Base-by-base conservation (phyloP, 2,113 vertebrate genomes). In the Protomyctophum bolini region DNA sequence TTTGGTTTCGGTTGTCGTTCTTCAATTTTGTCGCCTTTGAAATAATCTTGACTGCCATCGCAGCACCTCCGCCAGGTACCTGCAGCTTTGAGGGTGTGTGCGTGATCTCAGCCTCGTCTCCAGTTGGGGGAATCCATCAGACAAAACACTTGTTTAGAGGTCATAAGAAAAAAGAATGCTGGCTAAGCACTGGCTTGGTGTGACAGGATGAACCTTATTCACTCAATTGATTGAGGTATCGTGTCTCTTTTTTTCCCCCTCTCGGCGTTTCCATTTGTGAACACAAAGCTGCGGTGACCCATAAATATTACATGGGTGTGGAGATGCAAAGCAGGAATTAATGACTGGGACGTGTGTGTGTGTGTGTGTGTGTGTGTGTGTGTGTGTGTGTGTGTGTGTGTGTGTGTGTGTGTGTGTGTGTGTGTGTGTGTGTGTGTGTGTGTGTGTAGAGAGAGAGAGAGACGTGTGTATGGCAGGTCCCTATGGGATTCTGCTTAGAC, bases 321-420 rank as follows among this genome's bases (percentile, higher is more conserved):
- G 89, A 89, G 91, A 93, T 92, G 92, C 92, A 92, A 92, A 91
- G 87, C 87, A 91, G 91, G 91, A 91, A 93, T 92, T 93, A 93
- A 92, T 91, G 88, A 91, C 84, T 86, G 75, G 87, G 73, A 59
- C 70, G 55, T 65, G 50, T 52, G 50, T 47, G 72, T 56, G 56
- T 58, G 59, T n/a, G 63, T 63, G 49, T 69, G 58, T 47, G 72
- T 63, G 56, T 58, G 51, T 29, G 72, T 58, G 50, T 64, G 50
- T 55, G 64, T 66, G 61, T 68, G 49, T 58, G 46, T 67, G 45
- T 61, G 48, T 47, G 64, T 10, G 45, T 56, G 70, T 50, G 62
- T 58, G 59, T 49, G 67, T 51, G 55, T 45, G 47, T 28, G 48
- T 50, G 58, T 58, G 51, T 58, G 51, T 52, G n/a, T 54, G 46